A percentile compares a stretch with the other conserved stretches of the same genome.
These are phyloP conservation scores for Catostomus latipinnis DNA, from an alignment of 2,797 vertebrate genomes.

Conservation along the genomic window DNA sequence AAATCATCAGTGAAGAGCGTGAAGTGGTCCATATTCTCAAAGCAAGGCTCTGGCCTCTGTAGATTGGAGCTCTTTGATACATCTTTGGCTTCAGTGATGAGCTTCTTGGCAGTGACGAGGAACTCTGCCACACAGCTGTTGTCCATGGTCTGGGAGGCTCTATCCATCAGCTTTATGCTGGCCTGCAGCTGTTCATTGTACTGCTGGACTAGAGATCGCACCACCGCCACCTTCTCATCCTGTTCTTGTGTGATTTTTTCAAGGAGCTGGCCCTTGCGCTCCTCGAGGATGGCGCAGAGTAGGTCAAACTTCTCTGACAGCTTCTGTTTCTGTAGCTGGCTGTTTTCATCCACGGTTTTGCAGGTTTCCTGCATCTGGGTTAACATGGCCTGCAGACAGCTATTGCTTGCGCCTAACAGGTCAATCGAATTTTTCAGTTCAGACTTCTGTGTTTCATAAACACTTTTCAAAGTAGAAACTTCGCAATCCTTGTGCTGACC, in stretches of 20 bases:
- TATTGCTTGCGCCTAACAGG: constrained; percentile 84
- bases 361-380: constrained; percentile 84
- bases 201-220: constrained; percentile 75
- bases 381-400: constrained; percentile 79
- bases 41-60: constrained; percentile 82
- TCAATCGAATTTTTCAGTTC: constrained; percentile 87
- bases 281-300: constrained; percentile 81
- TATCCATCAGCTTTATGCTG: constrained; percentile 82
- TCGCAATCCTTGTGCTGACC: constrained; percentile 89
- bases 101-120: constrained; percentile 72
- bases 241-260: constrained; percentile 78
- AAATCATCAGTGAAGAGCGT: constrained; percentile 78
- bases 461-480: constrained; percentile 81
- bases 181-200: constrained; percentile 82
- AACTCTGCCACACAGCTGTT: constrained; percentile 78
- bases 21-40: constrained; percentile 89
- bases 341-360: constrained; percentile 82
- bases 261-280: constrained; percentile 82
- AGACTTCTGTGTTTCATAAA: constrained; percentile 86
- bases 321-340: constrained; percentile 77
- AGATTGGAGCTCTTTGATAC: constrained; percentile 76
- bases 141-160: constrained; percentile 80
- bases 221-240: constrained; percentile 75
- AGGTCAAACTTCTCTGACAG: constrained; percentile 83
- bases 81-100: constrained; percentile 71